Base-by-base conservation (phyloP, 2,888 invertebrate species). In the Eupelmus urozonus region DNA sequence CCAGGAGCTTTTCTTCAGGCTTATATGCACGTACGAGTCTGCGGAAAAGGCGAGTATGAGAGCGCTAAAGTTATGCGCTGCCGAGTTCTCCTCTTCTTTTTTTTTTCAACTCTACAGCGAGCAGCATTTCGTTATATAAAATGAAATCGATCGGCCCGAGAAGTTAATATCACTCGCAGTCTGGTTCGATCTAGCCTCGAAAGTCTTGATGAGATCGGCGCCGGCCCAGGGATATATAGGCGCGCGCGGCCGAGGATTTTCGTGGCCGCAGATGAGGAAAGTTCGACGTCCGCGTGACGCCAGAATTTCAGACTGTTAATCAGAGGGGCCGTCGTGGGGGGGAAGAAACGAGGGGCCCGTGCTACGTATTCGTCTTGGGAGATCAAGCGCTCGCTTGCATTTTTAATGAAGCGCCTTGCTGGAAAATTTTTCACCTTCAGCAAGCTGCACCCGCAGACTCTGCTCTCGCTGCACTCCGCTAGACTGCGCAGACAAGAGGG, bases 151-250 rank as follows among this genome's bases (percentile, higher is more conserved):
- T 76, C 34, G 40, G 13, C n/a, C 9, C 63, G 66, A 18, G 63
- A 76, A 79, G 40, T 67, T 67, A 76, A 76, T 79, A 72, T 79
- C 62, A 53, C 69, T 71, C 20, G 63, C 63, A 69, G 69, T 13
- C 53, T 49, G 63, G 11, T 11, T 45, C 20, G n/a, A 45, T 34
- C 60, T 49, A 5, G 23, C 29, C 51, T 27, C 29, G 13, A 67
- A 76, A 79, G 76, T 76, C 75, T 55, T 60, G 71, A 78, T 78
- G 72, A 59, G 65, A 74, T 78, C 51, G 66, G 20, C 49, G 27
- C 20, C 9, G 25, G 7, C 42, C 20, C 25, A 3, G 20, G 20
- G 2, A 5, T 63, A 2, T 27, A n/a, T 42, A n/a, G 20, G 18
- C 57, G n/a, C 3, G n/a, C 42, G 9, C n/a, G n/a, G n/a, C n/a